Base-by-base conservation (phyloP, 2,888 invertebrate species). In the Subacronicta megacephala region DNA sequence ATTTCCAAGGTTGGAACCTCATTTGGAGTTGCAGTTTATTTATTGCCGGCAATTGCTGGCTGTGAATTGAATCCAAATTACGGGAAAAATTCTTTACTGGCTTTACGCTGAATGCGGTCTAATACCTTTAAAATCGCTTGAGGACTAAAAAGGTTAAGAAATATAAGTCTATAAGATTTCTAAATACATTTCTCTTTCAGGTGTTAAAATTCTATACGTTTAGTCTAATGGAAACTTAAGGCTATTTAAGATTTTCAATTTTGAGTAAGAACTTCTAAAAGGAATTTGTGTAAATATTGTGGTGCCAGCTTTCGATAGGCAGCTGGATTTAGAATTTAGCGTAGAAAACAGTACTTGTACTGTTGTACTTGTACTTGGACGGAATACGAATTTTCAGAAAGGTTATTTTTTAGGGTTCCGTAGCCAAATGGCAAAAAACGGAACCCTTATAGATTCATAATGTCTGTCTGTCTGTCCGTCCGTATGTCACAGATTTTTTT, bases 11-110 rank as follows among this genome's bases (percentile, higher is more conserved):
- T 69, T 80, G 84, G 78, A 79, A 85, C 88, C 88, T 88, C 88
- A 87, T 89, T 91, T 88, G 82, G 80, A 88, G 82, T 87, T 90
- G 88, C 87, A 86, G 80, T 89, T 89, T 90, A 90, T 90, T 91
- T 90, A 90, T 88, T 83, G 84, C 87, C 72, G 67, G 80, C 83
- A 80, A 84, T 85, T 76, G 85, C 81, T 81, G 78, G 80, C 84
- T 85, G 85, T 80, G 89, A 89, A 90, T 90, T 89, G 90, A 90
- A 90, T 90, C 84, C 84, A 88, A 90, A 90, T 89, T 86, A 87
- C 85, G 84, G 79, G 81, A 85, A 87, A 85, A 86, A 85, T 81
- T 82, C 79, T 77, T 55, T 35, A 57, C 62, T 62, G 77, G 78
- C 78, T 81, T 77, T 75, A 72, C 61, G 52, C 59, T 72, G 72